Base-by-base conservation (phyloP, 2,113 vertebrate species). In the Heloderma charlesbogerti region DNA sequence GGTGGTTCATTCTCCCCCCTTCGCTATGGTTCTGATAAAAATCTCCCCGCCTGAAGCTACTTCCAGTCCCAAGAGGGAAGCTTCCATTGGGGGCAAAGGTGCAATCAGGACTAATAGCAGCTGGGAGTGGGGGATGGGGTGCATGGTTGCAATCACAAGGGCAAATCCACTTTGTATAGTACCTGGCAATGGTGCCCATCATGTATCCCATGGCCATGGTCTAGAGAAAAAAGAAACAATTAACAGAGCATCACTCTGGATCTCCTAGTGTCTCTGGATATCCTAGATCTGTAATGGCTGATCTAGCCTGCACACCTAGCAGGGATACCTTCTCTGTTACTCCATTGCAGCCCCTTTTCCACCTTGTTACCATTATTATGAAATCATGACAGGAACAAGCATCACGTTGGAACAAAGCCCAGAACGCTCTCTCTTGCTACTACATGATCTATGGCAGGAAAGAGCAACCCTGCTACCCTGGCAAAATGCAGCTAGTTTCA, bases 111-210 rank as follows among this genome's bases (percentile, higher is more conserved):
- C n/a, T n/a, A n/a, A n/a, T n/a, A n/a, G 8, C 48, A 51, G 48
- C 48, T 51, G 48, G 48, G 4, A 51, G 48, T 51, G 3, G 48
- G 48, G 48, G 48, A 51, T 8, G 48, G 48, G 48, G 8, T 8
- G 8, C 48, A 8, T 8, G 8, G 48, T 51, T 51, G 48, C 48
- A 51, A 51, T 51, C 48, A 51, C 48, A 51, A 51, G 22, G 71
- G 25, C 15, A 57, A 81, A 81, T 57, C 51, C 84, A 85, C 51
- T 84, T 57, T 12, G 9, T 27, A n/a, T 12, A 0, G 27, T 94
- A 99, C 99, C 99, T 99, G 84, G 99, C 97, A 29, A 99, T 98
- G 1, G 98, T 97, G 94, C 99, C 99, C 0, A 98, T 95, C 98
- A 99, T 98, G 94, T 98, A 98, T 90, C 98, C 98, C 97, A 99